phyloP scores from a whole-genome alignment of 2,888 invertebrate genomes.

The Clitarchus hookeri region DNA sequence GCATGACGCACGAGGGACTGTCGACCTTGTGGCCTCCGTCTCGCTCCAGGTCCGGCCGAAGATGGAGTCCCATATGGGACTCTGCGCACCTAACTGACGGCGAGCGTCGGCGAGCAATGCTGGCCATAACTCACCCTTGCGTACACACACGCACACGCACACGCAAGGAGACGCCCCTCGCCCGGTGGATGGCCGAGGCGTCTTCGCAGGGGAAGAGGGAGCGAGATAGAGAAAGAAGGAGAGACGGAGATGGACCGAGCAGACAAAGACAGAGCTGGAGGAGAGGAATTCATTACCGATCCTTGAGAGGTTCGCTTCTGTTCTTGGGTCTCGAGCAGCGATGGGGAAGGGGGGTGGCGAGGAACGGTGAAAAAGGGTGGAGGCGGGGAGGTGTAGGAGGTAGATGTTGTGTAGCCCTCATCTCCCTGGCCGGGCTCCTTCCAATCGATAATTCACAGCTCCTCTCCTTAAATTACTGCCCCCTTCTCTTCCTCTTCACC shows the following conservation, averaged over 20 bases:
- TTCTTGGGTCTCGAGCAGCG: conserved; percentile 35
- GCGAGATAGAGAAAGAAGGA: not conserved
- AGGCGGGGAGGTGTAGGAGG: not conserved
- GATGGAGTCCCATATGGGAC: not conserved
- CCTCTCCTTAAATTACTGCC: conserved; percentile 40
- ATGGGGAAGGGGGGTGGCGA: not conserved
- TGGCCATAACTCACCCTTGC: not conserved
- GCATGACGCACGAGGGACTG: too few species aligned
- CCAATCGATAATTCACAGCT: conserved; percentile 40
- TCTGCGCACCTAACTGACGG: not conserved
- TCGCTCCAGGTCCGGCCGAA: too few species aligned
- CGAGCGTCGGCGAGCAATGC: not conserved
- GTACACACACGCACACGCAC: not conserved
- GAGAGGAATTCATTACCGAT: conserved; percentile 39
- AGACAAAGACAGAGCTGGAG: conserved; percentile 22
- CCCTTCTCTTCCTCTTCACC: not conserved
- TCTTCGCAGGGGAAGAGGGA: not conserved
- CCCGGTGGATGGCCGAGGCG: not conserved
- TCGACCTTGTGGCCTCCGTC: too few species aligned
- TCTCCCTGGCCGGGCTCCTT: conserved; percentile 15
- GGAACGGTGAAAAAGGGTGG: not conserved
- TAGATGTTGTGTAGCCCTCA: conserved; percentile 26
- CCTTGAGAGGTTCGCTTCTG: conserved; percentile 31
- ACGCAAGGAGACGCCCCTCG: not conserved
- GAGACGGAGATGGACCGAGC: not conserved